These are phyloP conservation scores for Delichon dasypus DNA, from an alignment of 2,797 vertebrate genomes.

Conservation along the genomic window DNA sequence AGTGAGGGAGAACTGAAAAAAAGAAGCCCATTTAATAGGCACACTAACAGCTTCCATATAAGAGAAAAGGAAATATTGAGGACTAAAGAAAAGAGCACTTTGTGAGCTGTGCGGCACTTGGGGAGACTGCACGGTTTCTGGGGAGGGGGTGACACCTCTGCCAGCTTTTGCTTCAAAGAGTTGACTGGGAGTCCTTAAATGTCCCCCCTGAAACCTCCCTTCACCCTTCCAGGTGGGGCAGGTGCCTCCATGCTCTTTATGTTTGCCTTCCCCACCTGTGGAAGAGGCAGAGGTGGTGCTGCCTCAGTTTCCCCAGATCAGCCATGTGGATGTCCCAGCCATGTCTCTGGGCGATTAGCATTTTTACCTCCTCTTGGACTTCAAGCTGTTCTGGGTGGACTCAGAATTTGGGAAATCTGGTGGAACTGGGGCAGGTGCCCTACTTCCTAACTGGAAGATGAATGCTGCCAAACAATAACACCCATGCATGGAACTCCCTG, in stretches of 20 bases:
- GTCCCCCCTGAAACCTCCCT: neutral
- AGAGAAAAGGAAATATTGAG: neutral
- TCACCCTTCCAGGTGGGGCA: accelerated
- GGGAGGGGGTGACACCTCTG: neutral
- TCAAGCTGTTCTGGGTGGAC: neutral
- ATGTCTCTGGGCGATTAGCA: neutral
- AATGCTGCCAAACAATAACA: neutral
- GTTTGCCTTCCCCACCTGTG: neutral
- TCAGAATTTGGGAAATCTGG: neutral
- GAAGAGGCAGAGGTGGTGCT: neutral
- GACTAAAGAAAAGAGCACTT: neutral
- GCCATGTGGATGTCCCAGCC: neutral
- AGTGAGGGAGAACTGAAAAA: neutral
- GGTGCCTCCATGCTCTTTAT: neutral
- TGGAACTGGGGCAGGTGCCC: neutral
- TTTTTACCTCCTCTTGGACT: neutral
- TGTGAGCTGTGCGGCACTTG: accelerated
- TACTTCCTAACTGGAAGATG: neutral
- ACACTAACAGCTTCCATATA: neutral
- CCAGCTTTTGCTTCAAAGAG: neutral
- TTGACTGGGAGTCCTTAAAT: neutral
- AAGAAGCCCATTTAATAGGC: neutral
- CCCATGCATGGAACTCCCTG: neutral
- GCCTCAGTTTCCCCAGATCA: neutral
- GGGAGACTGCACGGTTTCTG: accelerated